These are phyloP conservation scores for Sebastes fasciatus DNA, from an alignment of 2,113 vertebrate genomes.

Conservation along the genomic window DNA sequence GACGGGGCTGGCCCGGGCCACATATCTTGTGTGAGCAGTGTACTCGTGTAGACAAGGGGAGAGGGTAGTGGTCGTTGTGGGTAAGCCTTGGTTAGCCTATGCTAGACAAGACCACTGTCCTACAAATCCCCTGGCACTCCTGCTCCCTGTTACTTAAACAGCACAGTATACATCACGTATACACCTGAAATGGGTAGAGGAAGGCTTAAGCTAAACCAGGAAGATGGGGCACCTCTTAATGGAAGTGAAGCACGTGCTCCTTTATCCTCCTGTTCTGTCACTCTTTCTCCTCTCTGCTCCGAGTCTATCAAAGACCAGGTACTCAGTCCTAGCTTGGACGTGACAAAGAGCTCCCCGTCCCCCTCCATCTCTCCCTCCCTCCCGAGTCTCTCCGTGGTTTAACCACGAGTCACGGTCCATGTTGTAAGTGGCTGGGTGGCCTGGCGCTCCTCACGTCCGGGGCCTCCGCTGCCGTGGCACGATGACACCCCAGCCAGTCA, in stretches of 20 bases:
- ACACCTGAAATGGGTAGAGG: conserved; percentile 44
- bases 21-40: conserved; percentile 74
- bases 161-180: conserved; percentile 54
- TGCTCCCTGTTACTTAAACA: conserved; percentile 46
- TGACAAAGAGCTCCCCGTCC: conserved; percentile 52
- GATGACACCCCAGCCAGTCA: conserved; percentile 44
- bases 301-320: conserved; percentile 69
- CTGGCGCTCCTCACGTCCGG: conserved; percentile 78
- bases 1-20: not conserved
- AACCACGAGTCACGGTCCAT: conserved; percentile 81
- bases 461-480: conserved; percentile 63
- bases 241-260: conserved; percentile 46
- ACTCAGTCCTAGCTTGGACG: conserved; percentile 89
- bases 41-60: conserved; percentile 64
- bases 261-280: conserved; percentile 25
- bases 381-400: conserved; percentile 23
- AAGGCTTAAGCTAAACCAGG: conserved; percentile 39
- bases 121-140: conserved; percentile 39
- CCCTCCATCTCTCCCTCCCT: conserved; percentile 16
- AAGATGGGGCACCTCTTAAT: conserved; percentile 29
- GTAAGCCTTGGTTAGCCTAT: conserved; percentile 66
- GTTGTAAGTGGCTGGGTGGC: conserved; percentile 95
- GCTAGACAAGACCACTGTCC: conserved; percentile 50
- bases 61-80: conserved; percentile 65
- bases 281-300: conserved; percentile 42